Evolutionary conservation across 2,113 vertebrate species (phyloP).

Genomic region (Poeciliopsis prolifica): DNA sequence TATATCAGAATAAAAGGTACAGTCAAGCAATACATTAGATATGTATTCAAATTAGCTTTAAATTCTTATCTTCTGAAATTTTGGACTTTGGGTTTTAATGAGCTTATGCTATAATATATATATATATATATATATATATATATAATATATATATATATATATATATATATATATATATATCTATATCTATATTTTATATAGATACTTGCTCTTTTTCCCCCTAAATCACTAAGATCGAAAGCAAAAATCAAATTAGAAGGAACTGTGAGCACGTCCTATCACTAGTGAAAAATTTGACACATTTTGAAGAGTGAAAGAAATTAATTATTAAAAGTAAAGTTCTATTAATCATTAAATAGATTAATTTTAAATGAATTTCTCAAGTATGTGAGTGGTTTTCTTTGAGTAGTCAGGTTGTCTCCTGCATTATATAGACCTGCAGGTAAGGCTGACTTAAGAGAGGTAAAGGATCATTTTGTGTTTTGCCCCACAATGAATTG

Average conservation of each 20-base stretch:
- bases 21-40: no score
- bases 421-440: background rate
- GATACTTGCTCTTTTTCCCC: background rate
- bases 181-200: background rate
- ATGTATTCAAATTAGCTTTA: no score
- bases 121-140: no score
- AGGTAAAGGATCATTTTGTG: background rate
- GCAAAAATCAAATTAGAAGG: background rate
- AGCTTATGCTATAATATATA: no score
- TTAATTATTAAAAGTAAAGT: background rate
- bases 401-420: background rate
- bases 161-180: no score
- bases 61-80: no score
- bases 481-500: no score
- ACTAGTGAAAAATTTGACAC: background rate
- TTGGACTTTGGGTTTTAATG: no score
- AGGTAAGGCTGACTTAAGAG: background rate
- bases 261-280: background rate
- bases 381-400: no score
- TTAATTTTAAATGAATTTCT: background rate
- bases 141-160: no score
- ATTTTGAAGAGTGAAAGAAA: background rate
- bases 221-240: background rate
- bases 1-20: no score
- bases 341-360: background rate